Conservation (phyloP, 2,113 vertebrate genomes). For the Anser cygnoides region DNA sequence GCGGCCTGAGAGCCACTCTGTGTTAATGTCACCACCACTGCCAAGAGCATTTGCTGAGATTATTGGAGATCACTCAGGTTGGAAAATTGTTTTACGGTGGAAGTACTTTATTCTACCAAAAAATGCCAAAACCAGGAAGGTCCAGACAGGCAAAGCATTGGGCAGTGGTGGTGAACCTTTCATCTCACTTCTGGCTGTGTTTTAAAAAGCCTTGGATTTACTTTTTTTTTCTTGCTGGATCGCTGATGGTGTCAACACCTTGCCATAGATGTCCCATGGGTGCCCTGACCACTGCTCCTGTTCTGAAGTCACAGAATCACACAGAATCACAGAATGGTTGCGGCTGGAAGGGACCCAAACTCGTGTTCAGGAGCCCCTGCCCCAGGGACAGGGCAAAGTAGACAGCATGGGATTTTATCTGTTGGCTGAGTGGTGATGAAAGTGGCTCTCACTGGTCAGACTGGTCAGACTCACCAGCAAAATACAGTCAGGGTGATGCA, state of each 20-base stretch:
- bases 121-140: neutral
- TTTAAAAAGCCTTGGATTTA: neutral
- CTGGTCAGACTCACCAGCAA: neutral
- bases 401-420: neutral
- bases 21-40: neutral
- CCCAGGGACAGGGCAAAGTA: neutral
- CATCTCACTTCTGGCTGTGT: neutral
- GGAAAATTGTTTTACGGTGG: neutral
- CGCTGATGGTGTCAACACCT: neutral
- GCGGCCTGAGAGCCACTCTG: neutral
- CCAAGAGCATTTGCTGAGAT: neutral
- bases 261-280: no score
- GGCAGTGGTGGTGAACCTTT: neutral
- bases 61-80: no score
- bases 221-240: no score
- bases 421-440: fast-evolving
- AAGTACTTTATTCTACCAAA: no score
- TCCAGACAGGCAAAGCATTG: neutral
- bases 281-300: neutral
- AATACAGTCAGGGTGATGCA: neutral
- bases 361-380: fast-evolving
- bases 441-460: neutral
- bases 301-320: no score
- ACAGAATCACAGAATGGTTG: no score
- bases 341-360: neutral